A percentile compares a stretch with the other conserved stretches of the same genome.
Evolutionary conservation across 2,888 invertebrate species (phyloP).

Genomic region (Dynastes grantii): DNA sequence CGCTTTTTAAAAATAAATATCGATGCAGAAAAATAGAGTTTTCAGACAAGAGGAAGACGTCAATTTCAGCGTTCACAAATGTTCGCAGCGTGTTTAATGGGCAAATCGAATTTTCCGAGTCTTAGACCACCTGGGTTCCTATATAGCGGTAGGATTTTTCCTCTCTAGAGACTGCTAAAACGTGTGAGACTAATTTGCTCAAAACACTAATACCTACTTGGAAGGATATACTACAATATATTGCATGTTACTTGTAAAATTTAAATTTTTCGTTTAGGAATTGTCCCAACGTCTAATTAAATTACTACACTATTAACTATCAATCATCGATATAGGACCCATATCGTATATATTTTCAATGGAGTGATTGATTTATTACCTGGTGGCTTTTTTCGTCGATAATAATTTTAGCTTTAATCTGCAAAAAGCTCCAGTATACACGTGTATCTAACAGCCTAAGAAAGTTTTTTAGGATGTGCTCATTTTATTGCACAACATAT

Average conservation of each 20-base stretch:
- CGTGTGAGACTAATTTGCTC: slow-evolving; percentile 7
- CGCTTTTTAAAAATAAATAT: too few relatives aligned
- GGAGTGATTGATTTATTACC: slow-evolving; percentile 30
- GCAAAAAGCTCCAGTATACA: slow-evolving; percentile 8
- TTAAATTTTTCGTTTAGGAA: too few relatives aligned
- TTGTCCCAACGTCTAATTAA: not conserved
- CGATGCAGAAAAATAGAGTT: not conserved
- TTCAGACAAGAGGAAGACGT: not conserved
- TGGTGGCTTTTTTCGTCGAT: slow-evolving; percentile 19
- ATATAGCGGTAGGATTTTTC: slow-evolving; percentile 4
- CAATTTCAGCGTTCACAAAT: slow-evolving; percentile 60
- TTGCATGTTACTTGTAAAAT: too few relatives aligned
- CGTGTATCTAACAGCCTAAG: not conserved
- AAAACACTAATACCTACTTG: not conserved
- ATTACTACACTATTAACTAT: not conserved
- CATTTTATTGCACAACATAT: too few relatives aligned
- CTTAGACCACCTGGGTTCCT: slow-evolving; percentile 65
- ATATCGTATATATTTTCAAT: not conserved
- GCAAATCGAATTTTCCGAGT: slow-evolving; percentile 67
- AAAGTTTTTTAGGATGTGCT: not conserved
- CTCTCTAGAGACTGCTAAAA: slow-evolving; percentile 12
- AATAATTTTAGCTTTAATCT: slow-evolving; percentile 26
- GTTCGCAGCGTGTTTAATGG: slow-evolving; percentile 64
- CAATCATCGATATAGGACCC: not conserved
- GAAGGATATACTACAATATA: too few relatives aligned